Percentiles rank a stretch among this genome's conserved stretches.
Conservation (phyloP, 2,113 vertebrate genomes). For the Lophotis ruficrista region DNA sequence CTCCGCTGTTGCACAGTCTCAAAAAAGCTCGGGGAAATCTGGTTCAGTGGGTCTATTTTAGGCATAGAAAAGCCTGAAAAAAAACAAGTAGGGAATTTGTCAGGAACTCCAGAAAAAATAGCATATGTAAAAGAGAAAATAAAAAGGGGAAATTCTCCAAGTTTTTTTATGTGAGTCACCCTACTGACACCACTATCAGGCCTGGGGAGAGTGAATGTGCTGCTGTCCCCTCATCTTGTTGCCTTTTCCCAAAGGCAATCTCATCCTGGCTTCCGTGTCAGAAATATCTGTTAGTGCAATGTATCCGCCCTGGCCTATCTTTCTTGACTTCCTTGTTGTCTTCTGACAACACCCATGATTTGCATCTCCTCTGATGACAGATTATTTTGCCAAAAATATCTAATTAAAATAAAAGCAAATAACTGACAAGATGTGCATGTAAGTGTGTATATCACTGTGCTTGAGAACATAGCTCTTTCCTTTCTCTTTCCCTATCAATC, state of each 20-base stretch:
- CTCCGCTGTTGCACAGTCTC: fast-evolving
- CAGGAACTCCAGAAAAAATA: background rate
- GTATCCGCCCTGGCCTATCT: background rate
- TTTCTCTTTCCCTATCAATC: background rate
- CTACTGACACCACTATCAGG: background rate
- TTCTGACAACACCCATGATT: background rate
- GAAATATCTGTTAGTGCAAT: background rate
- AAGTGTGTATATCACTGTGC: background rate
- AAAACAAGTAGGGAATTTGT: background rate
- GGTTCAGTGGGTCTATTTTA: background rate
- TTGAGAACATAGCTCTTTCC: background rate
- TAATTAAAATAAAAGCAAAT: background rate
- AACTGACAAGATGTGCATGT: background rate
- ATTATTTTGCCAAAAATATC: background rate
- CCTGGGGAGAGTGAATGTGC: background rate
- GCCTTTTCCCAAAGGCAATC: background rate
- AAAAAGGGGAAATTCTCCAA: background rate
- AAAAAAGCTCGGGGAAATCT: background rate
- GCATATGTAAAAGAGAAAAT: background rate
- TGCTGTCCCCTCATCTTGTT: background rate
- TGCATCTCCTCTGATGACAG: background rate
- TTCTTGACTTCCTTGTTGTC: background rate
- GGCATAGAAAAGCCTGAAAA: background rate
- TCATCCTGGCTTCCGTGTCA: background rate
- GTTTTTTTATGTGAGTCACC: background rate